These are phyloP conservation scores for Sycon ciliatum DNA, from an alignment of 37 sponge, comb jelly and placozoan genomes.

Conservation along the genomic window DNA sequence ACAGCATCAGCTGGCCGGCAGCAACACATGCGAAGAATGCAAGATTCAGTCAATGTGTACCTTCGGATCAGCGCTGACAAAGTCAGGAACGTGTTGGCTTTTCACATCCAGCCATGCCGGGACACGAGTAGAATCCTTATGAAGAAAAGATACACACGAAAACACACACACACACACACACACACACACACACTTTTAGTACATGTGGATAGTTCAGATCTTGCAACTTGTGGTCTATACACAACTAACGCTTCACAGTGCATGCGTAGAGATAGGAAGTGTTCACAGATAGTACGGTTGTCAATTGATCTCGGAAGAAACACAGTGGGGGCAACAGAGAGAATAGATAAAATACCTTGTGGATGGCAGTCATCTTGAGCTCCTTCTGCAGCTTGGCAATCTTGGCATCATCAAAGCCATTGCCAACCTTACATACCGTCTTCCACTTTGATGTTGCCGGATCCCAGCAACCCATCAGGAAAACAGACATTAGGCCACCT, in stretches of 20 bases:
- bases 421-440: constrained; percentile 94
- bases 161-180: too few relatives aligned
- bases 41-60: constrained; percentile 8
- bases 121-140: constrained; percentile 61
- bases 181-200: too few relatives aligned
- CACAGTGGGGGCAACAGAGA: too few relatives aligned
- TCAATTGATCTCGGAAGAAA: too few relatives aligned
- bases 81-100: constrained; percentile 69
- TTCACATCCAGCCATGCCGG: constrained; percentile 77
- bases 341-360: constrained; percentile 68
- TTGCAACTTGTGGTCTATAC: too few relatives aligned
- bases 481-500: constrained; percentile 97
- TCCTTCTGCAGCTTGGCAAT: constrained; percentile 65
- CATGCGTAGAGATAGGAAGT: too few relatives aligned
- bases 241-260: too few relatives aligned
- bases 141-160: background rate
- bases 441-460: constrained; percentile 51
- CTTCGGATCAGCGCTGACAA: constrained; percentile 84
- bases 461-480: constrained; percentile 92
- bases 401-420: constrained; percentile 91
- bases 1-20: background rate
- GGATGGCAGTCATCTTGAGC: constrained; percentile 71
- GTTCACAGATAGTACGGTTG: too few relatives aligned
- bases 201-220: too few relatives aligned
- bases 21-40: background rate